phyloP scores from a whole-genome alignment of 1,140 invertebrate species.

The Galendromus occidentalis region DNA sequence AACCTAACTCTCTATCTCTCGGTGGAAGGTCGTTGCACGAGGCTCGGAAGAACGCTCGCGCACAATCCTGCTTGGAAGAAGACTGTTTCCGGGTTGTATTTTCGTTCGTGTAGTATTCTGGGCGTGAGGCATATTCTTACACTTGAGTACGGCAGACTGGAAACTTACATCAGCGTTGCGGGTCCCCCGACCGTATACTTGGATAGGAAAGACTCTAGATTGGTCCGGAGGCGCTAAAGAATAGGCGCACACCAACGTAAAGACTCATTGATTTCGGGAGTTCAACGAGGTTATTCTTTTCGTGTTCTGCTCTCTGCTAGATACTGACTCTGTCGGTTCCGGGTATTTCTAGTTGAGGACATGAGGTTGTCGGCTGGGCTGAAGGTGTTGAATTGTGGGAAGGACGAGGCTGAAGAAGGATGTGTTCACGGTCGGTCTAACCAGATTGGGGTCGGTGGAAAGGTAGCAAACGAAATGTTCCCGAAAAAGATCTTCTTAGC shows the following conservation, averaged over 20 bases:
- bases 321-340: background rate
- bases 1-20: no score
- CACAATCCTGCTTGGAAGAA: no score
- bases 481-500: background rate
- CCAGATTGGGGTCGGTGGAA: background rate
- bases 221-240: background rate
- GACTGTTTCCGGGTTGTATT: background rate
- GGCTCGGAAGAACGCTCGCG: no score
- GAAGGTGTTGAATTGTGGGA: background rate
- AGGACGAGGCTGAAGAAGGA: background rate
- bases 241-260: background rate
- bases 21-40: no score
- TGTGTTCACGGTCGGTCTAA: background rate
- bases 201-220: background rate
- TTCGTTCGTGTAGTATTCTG: background rate
- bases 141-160: constrained; percentile 4
- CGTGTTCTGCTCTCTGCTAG: no score
- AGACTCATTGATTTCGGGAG: no score
- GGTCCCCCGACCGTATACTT: background rate
- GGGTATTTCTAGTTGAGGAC: background rate
- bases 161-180: constrained; percentile 7
- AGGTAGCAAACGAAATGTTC: background rate
- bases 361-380: background rate
- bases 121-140: constrained; percentile 1
- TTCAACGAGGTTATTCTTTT: no score